phyloP scores from a whole-genome alignment of 64 coral and sea anemone genomes.

The Dendrophyllia cribrosa region DNA sequence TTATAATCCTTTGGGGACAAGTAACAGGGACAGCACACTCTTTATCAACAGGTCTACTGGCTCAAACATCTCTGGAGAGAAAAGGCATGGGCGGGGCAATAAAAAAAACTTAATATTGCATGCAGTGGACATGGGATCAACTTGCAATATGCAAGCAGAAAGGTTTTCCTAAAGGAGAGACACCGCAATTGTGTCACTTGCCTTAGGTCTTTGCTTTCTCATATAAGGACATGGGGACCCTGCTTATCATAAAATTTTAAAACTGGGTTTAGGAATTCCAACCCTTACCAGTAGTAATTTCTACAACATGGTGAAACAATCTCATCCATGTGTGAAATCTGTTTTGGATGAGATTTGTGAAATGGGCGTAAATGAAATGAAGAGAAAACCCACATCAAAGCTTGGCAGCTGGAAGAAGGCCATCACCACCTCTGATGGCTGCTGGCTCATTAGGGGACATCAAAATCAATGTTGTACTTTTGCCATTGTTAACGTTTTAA shows the following conservation, averaged over 20 bases:
- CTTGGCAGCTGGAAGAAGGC: constrained; percentile 41
- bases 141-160: constrained; percentile 23
- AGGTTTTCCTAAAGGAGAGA: background rate
- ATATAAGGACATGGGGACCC: constrained; percentile 47
- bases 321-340: constrained; percentile 5
- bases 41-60: too few species aligned
- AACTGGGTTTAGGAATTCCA: constrained; percentile 1
- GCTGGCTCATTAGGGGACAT: constrained; percentile 45
- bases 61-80: too few species aligned
- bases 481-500: constrained; percentile 38
- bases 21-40: too few species aligned
- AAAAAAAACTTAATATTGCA: background rate
- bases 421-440: constrained; percentile 36
- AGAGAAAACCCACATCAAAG: constrained; percentile 9
- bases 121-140: background rate
- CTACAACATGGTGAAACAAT: too few species aligned
- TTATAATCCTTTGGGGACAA: too few species aligned
- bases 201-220: constrained; percentile 45
- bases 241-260: constrained; percentile 38
- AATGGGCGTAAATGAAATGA: constrained; percentile 58
- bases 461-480: constrained; percentile 60
- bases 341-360: constrained; percentile 55
- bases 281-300: too few species aligned
- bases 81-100: constrained; percentile 33
- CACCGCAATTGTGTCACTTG: constrained; percentile 1